phyloP scores from a whole-genome alignment of 2,113 vertebrate genomes.

The Odocoileus hemionus region DNA sequence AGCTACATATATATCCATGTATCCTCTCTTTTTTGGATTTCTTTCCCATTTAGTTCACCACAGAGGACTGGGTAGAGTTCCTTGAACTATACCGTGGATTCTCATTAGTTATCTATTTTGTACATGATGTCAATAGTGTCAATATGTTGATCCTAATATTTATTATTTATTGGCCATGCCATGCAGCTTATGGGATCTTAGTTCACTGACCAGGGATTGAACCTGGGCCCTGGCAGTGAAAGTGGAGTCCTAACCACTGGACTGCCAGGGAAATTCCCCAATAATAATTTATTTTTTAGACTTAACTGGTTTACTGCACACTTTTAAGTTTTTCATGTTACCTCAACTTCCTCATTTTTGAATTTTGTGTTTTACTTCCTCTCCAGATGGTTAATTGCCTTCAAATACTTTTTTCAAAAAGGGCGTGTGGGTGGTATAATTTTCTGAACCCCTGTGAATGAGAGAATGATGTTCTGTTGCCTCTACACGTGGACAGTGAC shows the following conservation, averaged over 20 bases:
- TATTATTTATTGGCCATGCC: neutral
- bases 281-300: neutral
- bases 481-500: accelerated
- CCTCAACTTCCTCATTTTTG: neutral
- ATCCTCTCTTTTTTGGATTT: neutral
- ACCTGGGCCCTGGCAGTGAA: neutral
- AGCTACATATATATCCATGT: neutral
- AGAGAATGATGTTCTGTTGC: neutral
- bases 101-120: neutral
- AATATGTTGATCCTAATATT: neutral
- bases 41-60: neutral
- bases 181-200: neutral
- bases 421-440: neutral
- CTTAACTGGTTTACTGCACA: neutral
- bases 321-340: neutral
- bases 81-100: neutral
- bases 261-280: neutral
- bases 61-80: neutral
- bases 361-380: conserved; percentile 4
- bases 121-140: neutral
- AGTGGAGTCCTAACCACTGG: neutral
- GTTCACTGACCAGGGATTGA: neutral
- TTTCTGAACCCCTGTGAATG: neutral
- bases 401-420: neutral
- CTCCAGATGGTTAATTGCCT: neutral